Conservation (phyloP, 1,140 invertebrate species). For the Drosophila nannoptera region DNA sequence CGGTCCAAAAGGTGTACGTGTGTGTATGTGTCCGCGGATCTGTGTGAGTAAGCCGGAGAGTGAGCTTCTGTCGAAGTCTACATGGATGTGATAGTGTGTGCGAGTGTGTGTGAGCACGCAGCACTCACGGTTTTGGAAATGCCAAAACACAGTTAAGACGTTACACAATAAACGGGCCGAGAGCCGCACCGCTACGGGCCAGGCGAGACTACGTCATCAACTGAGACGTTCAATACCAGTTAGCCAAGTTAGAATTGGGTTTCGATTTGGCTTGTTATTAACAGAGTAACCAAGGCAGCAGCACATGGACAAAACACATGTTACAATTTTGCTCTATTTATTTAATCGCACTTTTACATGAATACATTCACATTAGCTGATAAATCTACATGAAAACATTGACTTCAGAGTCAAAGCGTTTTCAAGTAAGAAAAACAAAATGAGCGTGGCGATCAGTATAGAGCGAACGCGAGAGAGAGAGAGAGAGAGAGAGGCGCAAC, state of each 20-base stretch:
- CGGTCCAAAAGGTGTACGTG: conserved; percentile 22
- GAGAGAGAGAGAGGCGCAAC: conserved; percentile 20
- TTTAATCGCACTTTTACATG: conserved; percentile 21
- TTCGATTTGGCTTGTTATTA: conserved; percentile 33
- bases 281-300: conserved; percentile 47
- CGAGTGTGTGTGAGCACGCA: conserved; percentile 42
- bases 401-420: conserved; percentile 6
- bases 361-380: conserved; percentile 3
- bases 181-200: conserved; percentile 8
- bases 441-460: conserved; percentile 14
- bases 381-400: background rate
- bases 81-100: conserved; percentile 1
- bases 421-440: conserved; percentile 16
- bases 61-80: conserved; percentile 30
- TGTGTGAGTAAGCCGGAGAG: conserved; percentile 41
- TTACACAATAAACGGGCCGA: conserved; percentile 58
- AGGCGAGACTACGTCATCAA: conserved; percentile 66
- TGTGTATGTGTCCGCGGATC: conserved; percentile 3
- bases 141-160: conserved; percentile 72
- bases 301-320: conserved; percentile 35
- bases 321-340: conserved; percentile 30
- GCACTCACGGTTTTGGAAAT: conserved; percentile 60
- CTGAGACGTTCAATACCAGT: conserved; percentile 5
- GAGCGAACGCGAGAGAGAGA: conserved; percentile 21
- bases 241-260: conserved; percentile 26